phyloP scores from a whole-genome alignment of 2,888 invertebrate species.

The Plebejus argus region DNA sequence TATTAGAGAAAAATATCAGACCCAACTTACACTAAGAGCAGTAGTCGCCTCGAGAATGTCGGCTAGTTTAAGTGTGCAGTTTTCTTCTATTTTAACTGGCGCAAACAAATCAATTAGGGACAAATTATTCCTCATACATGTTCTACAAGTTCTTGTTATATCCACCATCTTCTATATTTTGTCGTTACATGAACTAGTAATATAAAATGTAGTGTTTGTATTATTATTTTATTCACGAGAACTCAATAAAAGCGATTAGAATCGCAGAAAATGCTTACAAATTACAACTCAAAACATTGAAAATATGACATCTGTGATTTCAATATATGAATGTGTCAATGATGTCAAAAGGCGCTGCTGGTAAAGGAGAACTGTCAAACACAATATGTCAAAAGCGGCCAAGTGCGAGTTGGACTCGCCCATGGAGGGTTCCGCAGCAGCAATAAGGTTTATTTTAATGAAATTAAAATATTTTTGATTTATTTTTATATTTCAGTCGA shows the following conservation, averaged over 20 bases:
- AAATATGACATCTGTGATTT: neutral
- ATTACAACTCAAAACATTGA: neutral
- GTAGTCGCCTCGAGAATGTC: constrained; percentile 62
- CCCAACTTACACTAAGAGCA: constrained; percentile 53
- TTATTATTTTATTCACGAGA: neutral
- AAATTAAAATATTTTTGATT: too few species aligned
- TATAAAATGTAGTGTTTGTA: neutral
- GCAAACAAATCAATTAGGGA: constrained; percentile 59
- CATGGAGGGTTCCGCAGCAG: too few species aligned
- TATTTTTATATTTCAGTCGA: too few species aligned
- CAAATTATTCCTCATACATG: constrained; percentile 66
- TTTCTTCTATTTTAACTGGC: constrained; percentile 56
- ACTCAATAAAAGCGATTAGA: neutral
- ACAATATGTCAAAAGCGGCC: too few species aligned
- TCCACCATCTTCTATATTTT: constrained; percentile 55
- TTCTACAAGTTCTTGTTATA: constrained; percentile 60
- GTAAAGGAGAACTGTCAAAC: too few species aligned
- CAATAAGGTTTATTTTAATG: too few species aligned
- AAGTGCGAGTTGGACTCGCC: too few species aligned
- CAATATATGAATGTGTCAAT: too few species aligned
- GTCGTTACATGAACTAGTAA: constrained; percentile 8
- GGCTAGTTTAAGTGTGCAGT: constrained; percentile 53
- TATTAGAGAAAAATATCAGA: neutral
- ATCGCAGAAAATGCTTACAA: neutral
- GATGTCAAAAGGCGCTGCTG: too few species aligned